Conservation (phyloP, 2,888 invertebrate species). For the Drosophila setosimentum region DNA sequence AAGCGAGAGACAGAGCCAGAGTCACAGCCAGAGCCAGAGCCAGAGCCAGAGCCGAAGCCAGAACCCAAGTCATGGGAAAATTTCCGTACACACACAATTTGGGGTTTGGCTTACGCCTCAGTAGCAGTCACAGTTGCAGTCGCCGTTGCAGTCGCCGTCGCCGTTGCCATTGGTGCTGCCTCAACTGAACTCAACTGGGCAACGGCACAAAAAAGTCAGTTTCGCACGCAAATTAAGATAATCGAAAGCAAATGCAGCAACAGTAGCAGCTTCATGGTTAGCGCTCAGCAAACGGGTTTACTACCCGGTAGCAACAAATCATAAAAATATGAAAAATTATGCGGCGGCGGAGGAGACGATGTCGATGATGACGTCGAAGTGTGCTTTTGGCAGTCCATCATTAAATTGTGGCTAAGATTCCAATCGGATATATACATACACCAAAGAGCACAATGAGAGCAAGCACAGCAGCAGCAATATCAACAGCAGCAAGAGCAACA, state of each 20-base stretch:
- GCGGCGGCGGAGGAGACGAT: constrained; percentile 51
- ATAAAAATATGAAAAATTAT: constrained; percentile 80
- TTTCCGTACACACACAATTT: constrained; percentile 80
- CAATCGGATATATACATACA: constrained; percentile 70
- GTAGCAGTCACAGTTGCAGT: constrained; percentile 24
- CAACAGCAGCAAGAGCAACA: constrained; percentile 27
- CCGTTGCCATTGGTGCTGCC: constrained; percentile 2
- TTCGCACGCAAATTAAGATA: constrained; percentile 85
- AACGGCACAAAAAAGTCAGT: constrained; percentile 76
- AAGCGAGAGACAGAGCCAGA: constrained; percentile 34
- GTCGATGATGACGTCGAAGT: constrained; percentile 71
- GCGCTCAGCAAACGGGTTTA: constrained; percentile 75
- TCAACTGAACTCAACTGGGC: constrained; percentile 12
- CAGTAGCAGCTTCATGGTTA: constrained; percentile 73
- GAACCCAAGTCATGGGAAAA: constrained; percentile 77
- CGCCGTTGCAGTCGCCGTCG: constrained; percentile 2
- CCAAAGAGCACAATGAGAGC: constrained; percentile 40
- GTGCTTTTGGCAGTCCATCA: constrained; percentile 82
- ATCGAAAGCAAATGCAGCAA: constrained; percentile 82
- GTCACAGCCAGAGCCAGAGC: constrained; percentile 16
- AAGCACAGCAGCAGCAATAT: constrained; percentile 26
- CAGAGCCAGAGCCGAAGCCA: constrained; percentile 36
- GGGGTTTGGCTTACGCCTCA: constrained; percentile 77
- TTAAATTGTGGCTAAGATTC: constrained; percentile 80
- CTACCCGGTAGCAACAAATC: constrained; percentile 82